Evolutionary conservation across 2,113 vertebrate genomes (phyloP).

Genomic region (Indicator indicator): DNA sequence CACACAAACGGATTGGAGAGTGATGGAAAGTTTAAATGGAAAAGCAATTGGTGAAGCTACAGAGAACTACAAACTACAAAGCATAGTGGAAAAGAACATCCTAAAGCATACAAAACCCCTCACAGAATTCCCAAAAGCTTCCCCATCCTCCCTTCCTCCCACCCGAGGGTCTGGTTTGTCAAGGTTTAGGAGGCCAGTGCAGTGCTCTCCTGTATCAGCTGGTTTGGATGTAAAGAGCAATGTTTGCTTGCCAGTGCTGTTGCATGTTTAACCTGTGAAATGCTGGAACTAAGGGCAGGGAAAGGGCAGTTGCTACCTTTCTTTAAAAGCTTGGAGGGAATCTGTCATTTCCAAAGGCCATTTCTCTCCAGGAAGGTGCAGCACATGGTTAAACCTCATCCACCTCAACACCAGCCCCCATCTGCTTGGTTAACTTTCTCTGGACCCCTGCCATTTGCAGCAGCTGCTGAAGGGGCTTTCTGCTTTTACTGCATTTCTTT

Average conservation of each 20-base stretch:
- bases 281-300: not conserved
- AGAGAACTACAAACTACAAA: no score
- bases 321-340: not conserved
- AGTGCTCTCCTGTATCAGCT: not conserved
- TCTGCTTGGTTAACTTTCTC: not conserved
- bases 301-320: not conserved
- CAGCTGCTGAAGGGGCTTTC: constrained; percentile 33
- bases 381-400: not conserved
- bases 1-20: no score
- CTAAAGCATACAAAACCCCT: no score
- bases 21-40: no score
- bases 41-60: no score
- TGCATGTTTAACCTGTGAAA: not conserved
- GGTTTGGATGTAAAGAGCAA: not conserved
- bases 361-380: not conserved
- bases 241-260: constrained; percentile 24
- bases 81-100: no score
- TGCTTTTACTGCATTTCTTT: constrained; percentile 57
- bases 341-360: not conserved
- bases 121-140: no score
- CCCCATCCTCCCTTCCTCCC: no score
- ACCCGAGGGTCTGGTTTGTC: not conserved
- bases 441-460: not conserved
- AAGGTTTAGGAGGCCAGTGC: not conserved
- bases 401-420: not conserved